phyloP scores from a whole-genome alignment of 2,113 vertebrate genomes.

The Cyanocitta stelleri region DNA sequence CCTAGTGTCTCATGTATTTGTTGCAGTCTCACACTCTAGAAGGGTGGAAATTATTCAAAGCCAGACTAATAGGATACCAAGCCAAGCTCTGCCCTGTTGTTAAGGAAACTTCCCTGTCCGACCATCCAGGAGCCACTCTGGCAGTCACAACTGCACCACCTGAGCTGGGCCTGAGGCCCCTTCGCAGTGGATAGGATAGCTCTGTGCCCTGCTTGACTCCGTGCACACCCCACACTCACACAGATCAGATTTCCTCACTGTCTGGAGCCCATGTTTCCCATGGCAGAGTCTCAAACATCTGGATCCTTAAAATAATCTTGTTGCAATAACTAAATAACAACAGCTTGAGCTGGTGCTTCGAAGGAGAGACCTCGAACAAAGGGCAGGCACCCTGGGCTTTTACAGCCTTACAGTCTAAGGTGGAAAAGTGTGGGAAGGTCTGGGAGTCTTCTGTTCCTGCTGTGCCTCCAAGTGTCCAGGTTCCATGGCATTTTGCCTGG shows the following conservation, averaged over 20 bases:
- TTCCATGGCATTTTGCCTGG: not conserved
- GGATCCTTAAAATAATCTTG: not conserved
- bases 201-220: not conserved
- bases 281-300: not conserved
- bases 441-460: not conserved
- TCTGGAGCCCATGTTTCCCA: not conserved
- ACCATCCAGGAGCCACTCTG: not conserved
- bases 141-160: not conserved
- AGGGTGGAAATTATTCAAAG: not conserved
- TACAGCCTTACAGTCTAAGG: not conserved
- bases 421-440: not conserved
- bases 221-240: not conserved
- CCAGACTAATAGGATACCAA: not conserved
- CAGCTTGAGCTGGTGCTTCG: not conserved
- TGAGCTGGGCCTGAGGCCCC: not conserved
- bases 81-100: not conserved
- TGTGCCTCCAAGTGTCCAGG: not conserved
- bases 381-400: not conserved
- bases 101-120: not conserved
- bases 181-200: not conserved
- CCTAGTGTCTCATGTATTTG: not conserved
- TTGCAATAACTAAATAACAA: not conserved
- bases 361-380: not conserved
- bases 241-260: not conserved
- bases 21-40: not conserved